Evolutionary conservation across 2,888 invertebrate species (phyloP), one percentile per base, ranked within the genome.

Genomic region (Priocnemis perturbator): DNA sequence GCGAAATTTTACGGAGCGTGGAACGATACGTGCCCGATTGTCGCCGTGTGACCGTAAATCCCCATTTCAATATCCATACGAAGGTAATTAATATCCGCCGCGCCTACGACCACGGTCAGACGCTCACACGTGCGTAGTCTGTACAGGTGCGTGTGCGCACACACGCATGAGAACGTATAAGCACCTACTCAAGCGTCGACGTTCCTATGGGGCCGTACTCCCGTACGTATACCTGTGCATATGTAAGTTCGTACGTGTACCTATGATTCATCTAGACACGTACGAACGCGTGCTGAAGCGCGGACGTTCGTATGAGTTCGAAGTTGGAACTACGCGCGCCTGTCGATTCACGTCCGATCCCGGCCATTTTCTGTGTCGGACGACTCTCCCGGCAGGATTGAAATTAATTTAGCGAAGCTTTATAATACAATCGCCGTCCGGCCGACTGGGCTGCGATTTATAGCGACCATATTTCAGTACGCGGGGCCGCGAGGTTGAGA

Each of bases 331-430:
- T n/a, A 26, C 44, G 48, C 48, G 57, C 17, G 47, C 15, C 23
- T 37, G 59, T 14, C 52, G 64, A 60, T 64, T 64, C 64, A 19
- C 64, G 58, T 64, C 37, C 64, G 60, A 64, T 53, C 21, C 21
- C 53, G 3, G 3, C n/a, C 19, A 14, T 23, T 21, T 15, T 21
- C 21, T 3, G n/a, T 37, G 50, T n/a, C 50, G n/a, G 17, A n/a
- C 37, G 37, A 37, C 55, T 23, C 14, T 55, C 23, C 55, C 14
- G 48, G 64, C 73, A 67, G 76, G 76, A 77, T 78, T 74, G 82
- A 81, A 85, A 85, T 85, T 85, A 85, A 85, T 85, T 83, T 78
- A 81, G 79, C 81, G 71, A 71, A 74, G 71, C 82, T 85, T 85
- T 85, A 84, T 82, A 85, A 85, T 82, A 81, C 83, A 79, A 85